These are phyloP conservation scores for Corythoichthys intestinalis DNA, from an alignment of 2,113 vertebrate species.

Conservation along the genomic window DNA sequence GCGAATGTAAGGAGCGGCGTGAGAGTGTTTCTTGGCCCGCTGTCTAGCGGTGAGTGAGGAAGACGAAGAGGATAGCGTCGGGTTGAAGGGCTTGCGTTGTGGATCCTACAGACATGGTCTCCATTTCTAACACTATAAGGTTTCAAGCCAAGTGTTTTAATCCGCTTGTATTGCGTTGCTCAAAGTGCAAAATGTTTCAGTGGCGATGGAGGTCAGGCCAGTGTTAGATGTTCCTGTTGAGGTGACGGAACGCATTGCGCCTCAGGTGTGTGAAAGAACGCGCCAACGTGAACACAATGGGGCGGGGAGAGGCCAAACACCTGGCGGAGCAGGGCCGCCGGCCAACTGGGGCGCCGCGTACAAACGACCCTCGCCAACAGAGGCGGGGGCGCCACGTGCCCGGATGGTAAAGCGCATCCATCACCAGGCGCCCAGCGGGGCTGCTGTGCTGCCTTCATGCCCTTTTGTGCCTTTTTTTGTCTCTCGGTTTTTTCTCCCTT, in stretches of 20 bases:
- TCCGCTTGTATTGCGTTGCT: too few relatives aligned
- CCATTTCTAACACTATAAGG: too few relatives aligned
- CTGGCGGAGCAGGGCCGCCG: constrained; percentile 12
- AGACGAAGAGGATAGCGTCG: too few relatives aligned
- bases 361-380: constrained; percentile 35
- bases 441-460: constrained; percentile 1
- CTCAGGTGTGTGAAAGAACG: constrained; percentile 12
- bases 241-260: constrained; percentile 17
- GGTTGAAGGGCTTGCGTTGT: too few relatives aligned
- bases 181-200: too few relatives aligned
- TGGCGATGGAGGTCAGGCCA: background rate
- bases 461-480: background rate
- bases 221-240: too few relatives aligned
- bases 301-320: constrained; percentile 4
- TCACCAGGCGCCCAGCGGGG: constrained; percentile 52
- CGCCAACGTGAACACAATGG: constrained; percentile 1
- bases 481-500: too few relatives aligned
- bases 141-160: too few relatives aligned
- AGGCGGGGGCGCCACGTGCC: constrained; percentile 39
- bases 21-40: too few relatives aligned
- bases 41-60: too few relatives aligned
- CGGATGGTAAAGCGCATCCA: constrained; percentile 45
- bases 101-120: too few relatives aligned
- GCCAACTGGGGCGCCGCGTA: constrained; percentile 33
- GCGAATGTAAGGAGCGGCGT: too few relatives aligned